These are phyloP conservation scores for Idaea biselata DNA, from an alignment of 2,888 invertebrate species.

Conservation along the genomic window DNA sequence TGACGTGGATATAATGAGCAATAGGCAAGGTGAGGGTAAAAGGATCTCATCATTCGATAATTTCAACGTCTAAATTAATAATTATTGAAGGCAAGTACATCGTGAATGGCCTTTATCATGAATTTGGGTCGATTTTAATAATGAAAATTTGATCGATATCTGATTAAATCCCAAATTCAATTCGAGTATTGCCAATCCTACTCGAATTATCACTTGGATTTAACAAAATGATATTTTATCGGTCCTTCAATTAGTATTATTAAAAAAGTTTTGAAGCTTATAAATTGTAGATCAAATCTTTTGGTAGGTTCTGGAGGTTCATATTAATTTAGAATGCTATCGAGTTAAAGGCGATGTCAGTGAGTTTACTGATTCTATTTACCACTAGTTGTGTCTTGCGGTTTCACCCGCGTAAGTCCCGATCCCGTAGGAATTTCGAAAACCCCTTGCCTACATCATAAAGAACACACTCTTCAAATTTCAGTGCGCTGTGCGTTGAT, in stretches of 20 bases:
- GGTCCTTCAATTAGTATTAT: conserved; percentile 42
- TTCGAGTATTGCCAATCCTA: neutral
- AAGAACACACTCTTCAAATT: too few species aligned
- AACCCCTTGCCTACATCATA: too few species aligned
- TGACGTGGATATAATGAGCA: conserved; percentile 11
- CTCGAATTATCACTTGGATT: conserved; percentile 7
- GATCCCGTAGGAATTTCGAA: too few species aligned
- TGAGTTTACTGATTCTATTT: conserved; percentile 24
- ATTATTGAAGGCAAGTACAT: neutral
- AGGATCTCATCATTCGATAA: neutral
- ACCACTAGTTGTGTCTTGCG: too few species aligned
- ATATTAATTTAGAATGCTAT: conserved; percentile 32
- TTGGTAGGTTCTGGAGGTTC: conserved; percentile 27
- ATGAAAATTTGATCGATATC: conserved; percentile 1
- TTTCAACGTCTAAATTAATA: conserved; percentile 3
- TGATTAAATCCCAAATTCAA: conserved; percentile 7
- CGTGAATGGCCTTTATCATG: neutral
- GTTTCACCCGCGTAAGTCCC: too few species aligned
- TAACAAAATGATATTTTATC: conserved; percentile 28
- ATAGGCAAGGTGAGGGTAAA: conserved; percentile 3
- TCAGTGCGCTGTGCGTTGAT: too few species aligned
- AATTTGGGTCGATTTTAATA: neutral
- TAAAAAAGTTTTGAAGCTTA: conserved; percentile 41
- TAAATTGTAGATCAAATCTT: conserved; percentile 32
- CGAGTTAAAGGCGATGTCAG: conserved; percentile 18